Conservation (phyloP, 2,797 vertebrate genomes). For the Anguilla pacifica region DNA sequence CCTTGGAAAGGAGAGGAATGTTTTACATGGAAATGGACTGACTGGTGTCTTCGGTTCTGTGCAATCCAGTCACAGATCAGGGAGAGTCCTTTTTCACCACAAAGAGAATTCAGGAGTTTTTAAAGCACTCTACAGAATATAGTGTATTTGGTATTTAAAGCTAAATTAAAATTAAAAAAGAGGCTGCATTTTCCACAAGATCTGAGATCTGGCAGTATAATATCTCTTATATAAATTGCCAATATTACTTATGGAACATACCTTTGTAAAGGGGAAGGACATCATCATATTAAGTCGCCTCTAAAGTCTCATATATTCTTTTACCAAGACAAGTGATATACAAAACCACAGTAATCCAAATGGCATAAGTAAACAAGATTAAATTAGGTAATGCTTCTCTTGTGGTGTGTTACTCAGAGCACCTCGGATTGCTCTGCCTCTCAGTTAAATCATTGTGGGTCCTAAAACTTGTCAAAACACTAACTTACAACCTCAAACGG, state of each 20-base stretch:
- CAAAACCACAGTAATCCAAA: background rate
- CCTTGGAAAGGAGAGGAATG: background rate
- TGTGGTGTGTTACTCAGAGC: constrained; percentile 6
- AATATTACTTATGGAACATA: background rate
- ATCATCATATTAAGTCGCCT: background rate
- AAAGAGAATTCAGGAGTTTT: background rate
- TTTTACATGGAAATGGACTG: background rate
- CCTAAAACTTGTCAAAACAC: background rate
- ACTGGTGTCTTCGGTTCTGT: constrained; percentile 1
- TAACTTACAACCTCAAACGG: background rate
- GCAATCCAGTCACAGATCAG: background rate
- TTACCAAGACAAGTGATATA: background rate
- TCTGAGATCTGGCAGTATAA: background rate
- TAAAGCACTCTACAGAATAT: background rate
- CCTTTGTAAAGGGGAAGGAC: background rate
- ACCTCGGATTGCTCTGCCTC: background rate
- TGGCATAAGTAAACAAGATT: background rate
- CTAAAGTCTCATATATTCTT: background rate
- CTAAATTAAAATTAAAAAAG: background rate
- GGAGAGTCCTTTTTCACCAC: background rate
- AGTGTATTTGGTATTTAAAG: background rate
- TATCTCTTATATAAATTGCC: background rate
- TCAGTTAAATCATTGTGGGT: background rate
- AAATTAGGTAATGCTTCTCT: constrained; percentile 30
- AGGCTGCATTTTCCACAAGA: background rate